Conservation (phyloP, 2,888 invertebrate genomes). For the Eubasilissa splendida region DNA sequence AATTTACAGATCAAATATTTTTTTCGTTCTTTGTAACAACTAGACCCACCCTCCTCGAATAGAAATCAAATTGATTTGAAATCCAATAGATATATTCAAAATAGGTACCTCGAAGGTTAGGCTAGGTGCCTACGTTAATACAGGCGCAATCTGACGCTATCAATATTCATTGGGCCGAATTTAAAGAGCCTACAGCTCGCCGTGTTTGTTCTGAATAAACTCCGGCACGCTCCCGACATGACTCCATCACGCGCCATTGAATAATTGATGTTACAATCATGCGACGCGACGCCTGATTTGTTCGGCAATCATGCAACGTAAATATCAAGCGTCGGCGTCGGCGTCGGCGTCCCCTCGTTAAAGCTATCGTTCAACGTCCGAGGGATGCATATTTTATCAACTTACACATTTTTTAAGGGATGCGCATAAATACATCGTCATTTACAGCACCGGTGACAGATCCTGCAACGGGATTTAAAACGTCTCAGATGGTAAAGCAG, state of each 20-base stretch:
- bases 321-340: neutral
- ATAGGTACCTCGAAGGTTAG: no score
- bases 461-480: neutral
- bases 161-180: constrained; percentile 9
- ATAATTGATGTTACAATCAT: constrained; percentile 51
- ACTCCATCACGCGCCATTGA: constrained; percentile 42
- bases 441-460: neutral
- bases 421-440: neutral
- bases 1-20: no score
- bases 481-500: neutral
- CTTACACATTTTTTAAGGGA: neutral
- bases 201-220: constrained; percentile 15
- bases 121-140: no score
- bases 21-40: no score
- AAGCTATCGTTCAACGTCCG: neutral
- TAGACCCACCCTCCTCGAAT: no score
- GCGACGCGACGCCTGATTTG: constrained; percentile 25
- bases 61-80: no score
- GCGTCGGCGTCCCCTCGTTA: constrained; percentile 2
- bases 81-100: no score
- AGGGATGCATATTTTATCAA: no score
- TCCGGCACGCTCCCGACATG: constrained; percentile 34
- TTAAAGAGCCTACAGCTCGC: neutral
- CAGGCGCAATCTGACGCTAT: neutral
- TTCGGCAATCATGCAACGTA: constrained; percentile 20